Evolutionary conservation across 2,888 invertebrate species (phyloP), one percentile per base, ranked within the genome.

Genomic region (Pollenia angustigena): DNA sequence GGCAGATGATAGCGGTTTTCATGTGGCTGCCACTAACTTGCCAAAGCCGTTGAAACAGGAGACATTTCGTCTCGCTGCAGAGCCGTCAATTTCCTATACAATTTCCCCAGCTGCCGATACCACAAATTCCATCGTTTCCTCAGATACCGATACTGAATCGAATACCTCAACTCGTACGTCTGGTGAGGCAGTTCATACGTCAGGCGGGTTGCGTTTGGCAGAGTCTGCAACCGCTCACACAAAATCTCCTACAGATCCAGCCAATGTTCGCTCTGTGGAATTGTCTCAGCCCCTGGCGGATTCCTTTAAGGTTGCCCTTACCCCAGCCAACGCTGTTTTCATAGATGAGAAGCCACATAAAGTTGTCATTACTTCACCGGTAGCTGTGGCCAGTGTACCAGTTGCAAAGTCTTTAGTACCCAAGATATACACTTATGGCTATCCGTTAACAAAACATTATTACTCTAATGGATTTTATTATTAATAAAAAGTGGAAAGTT

Each of bases 11-110:
- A 84, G 85, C 46, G 95, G 95, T n/a, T 95, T 95, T 93, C 94
- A 95, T 86, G 94, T 95, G 44, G 94, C 95, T 2, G 95, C 95
- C 79, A 95, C 95, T 44, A 95, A 95, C 90, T 90, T 95, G 72
- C 95, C 95, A 46, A 87, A 87, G 64, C 68, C 90, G 76, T 46
- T 88, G 4, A 2, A 52, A 50, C 84, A 74, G 46, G 56, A 74
- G 4, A 64, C 75, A 50, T 86, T 86, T 86, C 88, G 85, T 18
- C 1, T 82, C 4, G 40, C 83, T 14, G 69, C 69, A 60, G 64
- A 85, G 66, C 54, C 87, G 89, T 50, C 88, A 87, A 18, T 85
- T 85, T 50, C 85, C 85, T 64, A 81, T 88, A 83, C 87, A 84
- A 76, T 84, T 81, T 78, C 85, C 83, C 9, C 84, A 82, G 69